A percentile compares a stretch with the other conserved stretches of the same genome.
Conservation (phyloP, 2,113 vertebrate species). For the Nannospalax galili region DNA sequence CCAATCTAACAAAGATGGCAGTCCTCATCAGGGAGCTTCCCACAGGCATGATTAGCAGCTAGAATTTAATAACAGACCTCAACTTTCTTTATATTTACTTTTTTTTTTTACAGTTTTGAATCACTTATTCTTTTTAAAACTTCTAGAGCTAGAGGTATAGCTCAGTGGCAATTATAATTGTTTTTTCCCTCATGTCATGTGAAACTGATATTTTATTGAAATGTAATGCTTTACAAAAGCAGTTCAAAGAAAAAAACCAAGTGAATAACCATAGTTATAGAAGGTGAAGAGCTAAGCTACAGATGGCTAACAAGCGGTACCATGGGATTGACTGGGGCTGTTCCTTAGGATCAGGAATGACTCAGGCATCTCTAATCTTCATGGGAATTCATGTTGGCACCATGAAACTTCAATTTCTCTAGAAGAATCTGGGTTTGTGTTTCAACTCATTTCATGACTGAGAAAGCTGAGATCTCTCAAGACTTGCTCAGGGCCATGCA, state of each 20-base stretch:
- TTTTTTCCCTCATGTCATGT: neutral
- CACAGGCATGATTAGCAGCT: rapidly evolving
- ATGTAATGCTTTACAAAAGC: neutral
- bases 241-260: neutral
- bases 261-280: neutral
- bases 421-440: neutral
- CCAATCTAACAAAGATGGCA: neutral
- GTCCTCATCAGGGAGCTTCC: neutral
- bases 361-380: rapidly evolving
- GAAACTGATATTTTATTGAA: neutral
- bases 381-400: rapidly evolving
- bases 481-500: neutral
- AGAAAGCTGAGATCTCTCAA: neutral
- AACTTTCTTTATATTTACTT: neutral
- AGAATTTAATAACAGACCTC: neutral
- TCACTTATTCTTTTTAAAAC: too few relatives aligned
- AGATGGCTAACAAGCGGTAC: neutral
- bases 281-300: too few relatives aligned
- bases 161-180: too few relatives aligned
- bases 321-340: rapidly evolving
- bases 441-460: neutral
- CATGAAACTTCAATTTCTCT: neutral
- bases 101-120: too few relatives aligned
- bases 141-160: too few relatives aligned
- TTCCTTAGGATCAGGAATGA: neutral